Evolutionary conservation across 1,140 invertebrate species (phyloP).

Genomic region (Planococcus citri): DNA sequence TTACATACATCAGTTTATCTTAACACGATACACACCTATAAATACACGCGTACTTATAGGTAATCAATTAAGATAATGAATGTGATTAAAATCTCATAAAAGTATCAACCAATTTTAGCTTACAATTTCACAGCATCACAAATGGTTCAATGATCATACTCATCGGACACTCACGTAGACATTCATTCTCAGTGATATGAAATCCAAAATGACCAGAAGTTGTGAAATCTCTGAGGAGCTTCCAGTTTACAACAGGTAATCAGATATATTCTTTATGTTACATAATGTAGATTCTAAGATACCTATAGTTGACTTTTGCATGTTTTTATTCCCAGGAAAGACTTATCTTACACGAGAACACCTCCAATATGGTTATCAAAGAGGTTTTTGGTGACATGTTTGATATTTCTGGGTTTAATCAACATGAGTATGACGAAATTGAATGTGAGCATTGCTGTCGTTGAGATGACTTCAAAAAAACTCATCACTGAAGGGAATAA

Average conservation of each 20-base stretch:
- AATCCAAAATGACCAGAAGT: neutral
- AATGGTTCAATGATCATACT: too few relatives aligned
- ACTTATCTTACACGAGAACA: neutral
- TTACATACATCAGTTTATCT: too few relatives aligned
- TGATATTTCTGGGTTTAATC: neutral
- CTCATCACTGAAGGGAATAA: neutral
- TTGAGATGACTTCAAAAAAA: neutral
- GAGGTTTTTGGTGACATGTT: neutral
- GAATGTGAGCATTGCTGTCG: neutral
- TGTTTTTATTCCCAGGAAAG: neutral
- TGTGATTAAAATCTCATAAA: too few relatives aligned
- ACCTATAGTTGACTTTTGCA: neutral
- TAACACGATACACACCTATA: too few relatives aligned
- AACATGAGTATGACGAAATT: neutral
- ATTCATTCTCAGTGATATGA: too few relatives aligned
- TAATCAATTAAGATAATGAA: too few relatives aligned
- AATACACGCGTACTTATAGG: too few relatives aligned
- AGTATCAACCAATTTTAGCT: too few relatives aligned
- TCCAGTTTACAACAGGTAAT: constrained; percentile 14
- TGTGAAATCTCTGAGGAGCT: neutral
- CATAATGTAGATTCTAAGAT: neutral
- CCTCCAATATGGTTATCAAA: neutral
- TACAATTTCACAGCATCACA: too few relatives aligned
- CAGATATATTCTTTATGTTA: neutral
- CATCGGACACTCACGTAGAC: too few relatives aligned